Evolutionary conservation across 2,113 vertebrate genomes (phyloP), one percentile per base, ranked within the genome.

Genomic region (Mormoops blainvillei): DNA sequence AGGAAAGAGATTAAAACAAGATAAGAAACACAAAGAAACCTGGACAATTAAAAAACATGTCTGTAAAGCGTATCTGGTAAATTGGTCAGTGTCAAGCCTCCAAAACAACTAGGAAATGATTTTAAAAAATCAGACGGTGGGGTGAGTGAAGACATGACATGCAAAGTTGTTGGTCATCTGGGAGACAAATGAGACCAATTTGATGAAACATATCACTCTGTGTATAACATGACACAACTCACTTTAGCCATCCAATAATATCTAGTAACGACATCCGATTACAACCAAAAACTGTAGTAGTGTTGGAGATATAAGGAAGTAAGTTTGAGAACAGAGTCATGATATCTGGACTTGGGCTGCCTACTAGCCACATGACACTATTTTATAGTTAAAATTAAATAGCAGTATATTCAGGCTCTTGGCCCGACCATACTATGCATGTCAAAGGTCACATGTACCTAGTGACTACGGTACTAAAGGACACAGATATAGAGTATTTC

Each of bases 331-430:
- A 77, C 28, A 19, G 7, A 95, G 26, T 24, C 33, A 68, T 61
- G 77, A 54, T 89, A 45, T 38, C n/a, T 81, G 61, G 38, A 41
- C 28, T 4, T 77, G 28, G 45, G 67, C 54, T 81, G 31, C 16
- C 36, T 81, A 87, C n/a, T 24, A 67, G 77, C 33, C 45, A 85
- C 38, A 89, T 26, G 14, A 90, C 28, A 85, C 16, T 58, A 84
- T 50, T 83, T 87, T 68, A 84, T 67, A 76, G 74, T 71, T 88
- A 81, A 94, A 90, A 91, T 71, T 24, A 81, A 93, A 38, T 84
- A 68, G 90, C 54, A 88, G 20, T 87, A 88, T 83, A 92, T 56
- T 80, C 74, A 90, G 48, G 12, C 19, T 58, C 36, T 89, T 65
- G 41, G 56, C 20, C 83, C 31, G 13, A 50, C 22, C 65, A 36